Evolutionary conservation across 2,797 vertebrate species (phyloP), one percentile per base, ranked within the genome.

Genomic region (Falco berigora): DNA sequence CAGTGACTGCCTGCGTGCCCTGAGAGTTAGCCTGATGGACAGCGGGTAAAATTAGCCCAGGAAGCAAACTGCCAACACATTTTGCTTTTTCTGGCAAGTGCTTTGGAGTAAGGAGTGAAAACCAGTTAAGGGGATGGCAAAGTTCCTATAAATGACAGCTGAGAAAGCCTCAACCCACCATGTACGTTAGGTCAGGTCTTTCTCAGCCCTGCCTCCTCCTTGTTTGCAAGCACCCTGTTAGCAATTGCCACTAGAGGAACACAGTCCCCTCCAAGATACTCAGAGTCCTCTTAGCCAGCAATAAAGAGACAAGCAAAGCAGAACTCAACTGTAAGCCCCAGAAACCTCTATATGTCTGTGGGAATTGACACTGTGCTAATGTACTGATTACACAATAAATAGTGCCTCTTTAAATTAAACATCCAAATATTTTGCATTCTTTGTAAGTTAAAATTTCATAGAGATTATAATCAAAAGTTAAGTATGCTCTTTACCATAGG

Each of bases 361-460:
- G 53, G 10, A 86, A 61, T 34, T n/a, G 42, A 47, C 47, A 28
- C 53, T 67, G 32, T 87, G 78, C 36, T 77, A 19, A 83, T 88
- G 42, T 88, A 67, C 42, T 40, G 42, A 50, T 91, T 30, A 7
- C 38, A 55, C 62, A 46, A 71, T 28, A 25, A 94, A 94, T 95
- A 95, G 92, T 96, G 76, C 55, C 64, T 95, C 91, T 95, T 95
- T 97, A 91, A 96, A 92, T 97, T 98, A 96, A 97, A 96, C 30
- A 66, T 30, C 19, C n/a, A 69, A 90, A 47, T 84, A 28, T 32
- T 90, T 66, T 80, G 12, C n/a, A 5, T 62, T 87, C 77, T 83
- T 81, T 7, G 1, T 53, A 87, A 94, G 69, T 94, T 96, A 47
- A 74, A 94, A 24, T 93, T 96, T 84, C 8, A 5, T 85, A 90